phyloP scores from a whole-genome alignment of 2,888 invertebrate genomes.

The Neoaliturus tenellus region DNA sequence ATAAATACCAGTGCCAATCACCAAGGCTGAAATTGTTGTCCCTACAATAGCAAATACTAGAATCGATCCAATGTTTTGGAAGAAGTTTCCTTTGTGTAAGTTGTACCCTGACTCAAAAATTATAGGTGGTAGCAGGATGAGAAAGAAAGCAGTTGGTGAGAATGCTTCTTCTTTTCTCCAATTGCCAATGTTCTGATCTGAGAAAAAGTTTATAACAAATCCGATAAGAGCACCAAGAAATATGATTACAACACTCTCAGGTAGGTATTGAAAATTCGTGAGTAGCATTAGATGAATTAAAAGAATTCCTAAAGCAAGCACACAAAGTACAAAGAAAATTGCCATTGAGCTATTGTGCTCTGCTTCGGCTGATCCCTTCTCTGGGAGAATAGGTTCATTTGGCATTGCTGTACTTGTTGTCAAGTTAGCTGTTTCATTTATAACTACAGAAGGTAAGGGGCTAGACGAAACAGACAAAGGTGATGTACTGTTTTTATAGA shows the following conservation, averaged over 20 bases:
- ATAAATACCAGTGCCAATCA: constrained; percentile 98
- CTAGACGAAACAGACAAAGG: constrained; percentile 18
- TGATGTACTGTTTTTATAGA: neutral
- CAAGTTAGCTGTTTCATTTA: constrained; percentile 42
- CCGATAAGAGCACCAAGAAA: constrained; percentile 96
- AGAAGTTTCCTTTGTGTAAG: constrained; percentile 97
- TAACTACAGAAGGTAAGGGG: constrained; percentile 40
- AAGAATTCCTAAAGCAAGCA: constrained; percentile 95
- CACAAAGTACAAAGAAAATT: constrained; percentile 97
- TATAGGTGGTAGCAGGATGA: constrained; percentile 97
- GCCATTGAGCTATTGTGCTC: constrained; percentile 98
- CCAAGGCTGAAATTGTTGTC: constrained; percentile 96
- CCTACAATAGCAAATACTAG: constrained; percentile 98
- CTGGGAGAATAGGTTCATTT: constrained; percentile 88
- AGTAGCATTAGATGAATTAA: constrained; percentile 96
- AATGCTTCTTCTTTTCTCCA: constrained; percentile 99
- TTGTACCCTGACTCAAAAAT: constrained; percentile 99
- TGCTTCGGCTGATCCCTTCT: constrained; percentile 94
- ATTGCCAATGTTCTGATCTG: constrained; percentile 91
- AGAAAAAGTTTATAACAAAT: constrained; percentile 91
- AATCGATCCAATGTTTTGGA: constrained; percentile 98
- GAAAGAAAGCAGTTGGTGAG: constrained; percentile 98
- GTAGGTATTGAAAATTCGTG: constrained; percentile 97
- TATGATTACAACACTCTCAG: constrained; percentile 98
- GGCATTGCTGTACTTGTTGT: constrained; percentile 74